Base-by-base conservation (phyloP, 2,888 invertebrate species). In the Sisyra terminalis region DNA sequence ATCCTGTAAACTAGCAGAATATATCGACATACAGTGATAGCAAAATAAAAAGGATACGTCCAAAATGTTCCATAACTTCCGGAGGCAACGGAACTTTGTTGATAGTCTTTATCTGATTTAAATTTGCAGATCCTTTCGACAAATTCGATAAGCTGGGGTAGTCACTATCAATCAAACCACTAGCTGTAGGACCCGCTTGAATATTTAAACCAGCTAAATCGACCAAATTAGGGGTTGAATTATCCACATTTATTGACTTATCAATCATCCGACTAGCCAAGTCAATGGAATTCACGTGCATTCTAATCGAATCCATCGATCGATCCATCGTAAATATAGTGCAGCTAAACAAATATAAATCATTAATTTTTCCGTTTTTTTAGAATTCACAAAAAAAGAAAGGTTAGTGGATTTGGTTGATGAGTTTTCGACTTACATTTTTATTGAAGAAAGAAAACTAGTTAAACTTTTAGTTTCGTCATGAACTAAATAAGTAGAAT, bases 41-140 rank as follows among this genome's bases (percentile, higher is more conserved):
- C n/a, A n/a, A n/a, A n/a, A 48, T 32, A 43, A 45, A 70, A 79
- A 79, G 79, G 80, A 80, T 85, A 93, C 92, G 87, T 51, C 83
- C 80, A 69, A 93, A 89, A 62, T 94, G 89, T 65, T 96, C 93
- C 66, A 92, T 75, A 46, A 96, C 82, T 69, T 94, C 94, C 7
- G 84, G 78, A 16, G 96, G 96, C 43, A 96, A 67, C 9, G 93
- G 88, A 46, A 89, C 78, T 67, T 84, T 87, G 57, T 79, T 84
- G 16, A 83, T 65, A 46, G 81, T 77, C 55, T 79, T 79, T 52
- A 92, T 69, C 59, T 90, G 85, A 46, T 78, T 79, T 50, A 89
- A 69, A 52, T 75, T 76, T 47, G 73, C 69, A 46, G 65, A 54
- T 46, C 80, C 79, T 49, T 78, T 65, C 14, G 79, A 70, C 40